Evolutionary conservation across 2,888 invertebrate species (phyloP).

Genomic region (Phlogophora meticulosa): DNA sequence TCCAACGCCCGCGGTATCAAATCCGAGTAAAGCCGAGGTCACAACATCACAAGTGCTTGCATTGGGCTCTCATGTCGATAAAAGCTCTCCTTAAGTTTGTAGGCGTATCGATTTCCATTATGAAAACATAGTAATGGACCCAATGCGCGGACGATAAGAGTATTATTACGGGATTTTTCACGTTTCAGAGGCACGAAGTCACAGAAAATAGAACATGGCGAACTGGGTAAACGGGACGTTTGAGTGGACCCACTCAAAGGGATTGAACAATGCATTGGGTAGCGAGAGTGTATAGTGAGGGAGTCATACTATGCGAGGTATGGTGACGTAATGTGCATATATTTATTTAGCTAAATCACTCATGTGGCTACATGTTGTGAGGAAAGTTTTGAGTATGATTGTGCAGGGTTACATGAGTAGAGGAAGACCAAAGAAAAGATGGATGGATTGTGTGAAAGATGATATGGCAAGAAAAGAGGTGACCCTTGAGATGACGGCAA

Average conservation of each 20-base stretch:
- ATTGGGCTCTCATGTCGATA: constrained; percentile 65
- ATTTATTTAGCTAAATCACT: neutral
- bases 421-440: too few relatives aligned
- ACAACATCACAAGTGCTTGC: constrained; percentile 69
- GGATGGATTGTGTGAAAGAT: too few relatives aligned
- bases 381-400: too few relatives aligned
- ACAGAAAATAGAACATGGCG: constrained; percentile 46
- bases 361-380: neutral
- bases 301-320: neutral
- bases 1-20: constrained; percentile 42
- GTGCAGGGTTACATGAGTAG: too few relatives aligned
- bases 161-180: constrained; percentile 66
- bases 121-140: constrained; percentile 79
- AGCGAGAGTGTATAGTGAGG: neutral
- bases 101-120: constrained; percentile 83
- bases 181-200: constrained; percentile 49
- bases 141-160: constrained; percentile 70
- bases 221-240: constrained; percentile 17
- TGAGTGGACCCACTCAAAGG: constrained; percentile 23
- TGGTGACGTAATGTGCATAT: neutral
- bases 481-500: too few relatives aligned
- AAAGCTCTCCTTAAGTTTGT: constrained; percentile 77
- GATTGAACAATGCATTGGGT: constrained; percentile 18
- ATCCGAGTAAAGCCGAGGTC: constrained; percentile 50
- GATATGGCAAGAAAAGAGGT: too few relatives aligned